A percentile compares a stretch with the other conserved stretches of the same genome.
These are phyloP conservation scores for Montipora foliosa DNA, from an alignment of 64 coral and sea anemone species.

Conservation along the genomic window DNA sequence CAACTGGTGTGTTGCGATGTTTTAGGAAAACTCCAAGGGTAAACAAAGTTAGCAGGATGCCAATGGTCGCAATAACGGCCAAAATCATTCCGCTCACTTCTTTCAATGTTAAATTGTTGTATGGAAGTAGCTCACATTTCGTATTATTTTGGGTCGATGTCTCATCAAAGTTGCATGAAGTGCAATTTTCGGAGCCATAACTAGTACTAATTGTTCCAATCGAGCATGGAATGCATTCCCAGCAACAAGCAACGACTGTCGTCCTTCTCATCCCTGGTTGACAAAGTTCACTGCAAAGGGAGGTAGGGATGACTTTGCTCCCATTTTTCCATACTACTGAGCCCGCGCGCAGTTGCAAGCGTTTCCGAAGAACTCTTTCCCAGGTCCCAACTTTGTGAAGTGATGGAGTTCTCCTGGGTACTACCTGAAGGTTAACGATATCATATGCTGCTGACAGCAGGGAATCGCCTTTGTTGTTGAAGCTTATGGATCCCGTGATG, in stretches of 20 bases:
- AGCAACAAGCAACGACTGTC: slow-evolving; percentile 71
- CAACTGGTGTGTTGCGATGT: slow-evolving; percentile 33
- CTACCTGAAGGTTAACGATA: slow-evolving; percentile 80
- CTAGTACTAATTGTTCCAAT: slow-evolving; percentile 27
- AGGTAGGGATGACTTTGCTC: slow-evolving; percentile 23
- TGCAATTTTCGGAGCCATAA: slow-evolving; percentile 78
- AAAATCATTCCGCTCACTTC: slow-evolving; percentile 32
- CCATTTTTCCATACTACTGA: slow-evolving; percentile 75
- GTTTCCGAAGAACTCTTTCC: neutral
- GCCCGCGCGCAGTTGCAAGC: slow-evolving; percentile 23
- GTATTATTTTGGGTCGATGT: slow-evolving; percentile 49
- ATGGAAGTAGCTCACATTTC: slow-evolving; percentile 54
- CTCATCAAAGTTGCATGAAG: slow-evolving; percentile 48
- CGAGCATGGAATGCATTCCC: slow-evolving; percentile 76
- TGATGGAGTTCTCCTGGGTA: neutral
- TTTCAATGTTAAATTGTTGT: slow-evolving; percentile 52
- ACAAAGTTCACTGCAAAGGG: slow-evolving; percentile 73
- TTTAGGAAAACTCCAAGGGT: neutral
- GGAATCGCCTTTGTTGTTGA: slow-evolving; percentile 76
- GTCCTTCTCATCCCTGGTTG: slow-evolving; percentile 72
- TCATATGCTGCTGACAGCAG: slow-evolving; percentile 68
- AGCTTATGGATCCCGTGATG: slow-evolving; percentile 68
- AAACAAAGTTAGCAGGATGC: neutral
- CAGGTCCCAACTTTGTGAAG: slow-evolving; percentile 67
- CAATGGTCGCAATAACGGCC: neutral